phyloP scores from a whole-genome alignment of 2,797 vertebrate genomes.

The Falco concolor region DNA sequence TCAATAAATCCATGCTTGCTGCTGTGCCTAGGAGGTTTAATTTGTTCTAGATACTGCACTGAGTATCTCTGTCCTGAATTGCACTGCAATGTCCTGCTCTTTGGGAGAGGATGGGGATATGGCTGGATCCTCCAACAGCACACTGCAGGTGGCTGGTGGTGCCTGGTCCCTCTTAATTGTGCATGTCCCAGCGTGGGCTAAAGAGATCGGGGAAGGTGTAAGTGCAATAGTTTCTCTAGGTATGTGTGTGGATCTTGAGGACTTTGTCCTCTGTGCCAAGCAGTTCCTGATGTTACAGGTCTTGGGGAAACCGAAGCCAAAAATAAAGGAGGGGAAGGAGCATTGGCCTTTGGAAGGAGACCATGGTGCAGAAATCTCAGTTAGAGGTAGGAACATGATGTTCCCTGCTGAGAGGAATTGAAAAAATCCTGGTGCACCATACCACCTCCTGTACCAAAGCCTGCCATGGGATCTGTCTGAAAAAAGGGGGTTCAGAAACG shows the following conservation, averaged over 20 bases:
- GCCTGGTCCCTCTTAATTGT: not conserved
- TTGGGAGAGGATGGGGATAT: not conserved
- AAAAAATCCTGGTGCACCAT: not conserved
- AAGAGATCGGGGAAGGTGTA: not conserved
- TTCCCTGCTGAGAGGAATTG: not conserved
- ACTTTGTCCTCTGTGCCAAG: not conserved
- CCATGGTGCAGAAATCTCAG: not conserved
- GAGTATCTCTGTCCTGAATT: not conserved
- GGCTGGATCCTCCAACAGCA: not conserved
- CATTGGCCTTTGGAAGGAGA: not conserved
- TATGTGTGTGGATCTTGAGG: not conserved
- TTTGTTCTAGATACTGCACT: constrained; percentile 13
- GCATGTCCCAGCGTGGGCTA: not conserved
- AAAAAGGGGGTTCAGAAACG: not conserved
- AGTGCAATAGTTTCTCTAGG: not conserved
- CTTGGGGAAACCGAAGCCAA: not conserved
- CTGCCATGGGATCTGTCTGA: not conserved
- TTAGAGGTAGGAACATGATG: not conserved
- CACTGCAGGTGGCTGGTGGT: not conserved
- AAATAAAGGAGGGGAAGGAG: not conserved
- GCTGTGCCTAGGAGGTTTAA: constrained; percentile 21
- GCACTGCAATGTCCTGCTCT: not conserved
- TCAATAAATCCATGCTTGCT: constrained; percentile 39
- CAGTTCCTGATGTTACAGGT: not conserved
- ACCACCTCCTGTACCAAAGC: not conserved